Conservation (phyloP, 1,140 invertebrate species). For the Drosophila truncata region DNA sequence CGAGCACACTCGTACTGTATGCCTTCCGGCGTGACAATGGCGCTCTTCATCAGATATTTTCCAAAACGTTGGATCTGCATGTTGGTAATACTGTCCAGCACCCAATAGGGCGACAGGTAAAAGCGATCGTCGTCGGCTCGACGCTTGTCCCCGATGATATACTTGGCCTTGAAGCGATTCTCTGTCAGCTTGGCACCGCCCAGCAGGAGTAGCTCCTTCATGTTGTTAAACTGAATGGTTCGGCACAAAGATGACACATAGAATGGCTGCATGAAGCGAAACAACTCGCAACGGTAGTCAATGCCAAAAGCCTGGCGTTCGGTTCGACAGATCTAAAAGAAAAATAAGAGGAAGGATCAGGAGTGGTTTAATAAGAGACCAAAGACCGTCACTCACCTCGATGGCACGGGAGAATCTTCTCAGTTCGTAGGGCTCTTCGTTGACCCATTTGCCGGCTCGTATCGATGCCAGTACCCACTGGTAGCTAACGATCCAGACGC, state of each 20-base stretch:
- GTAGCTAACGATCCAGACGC: constrained; percentile 87
- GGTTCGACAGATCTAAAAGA: constrained; percentile 84
- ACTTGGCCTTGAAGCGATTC: constrained; percentile 82
- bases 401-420: constrained; percentile 86
- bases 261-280: constrained; percentile 85
- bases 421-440: constrained; percentile 86
- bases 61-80: constrained; percentile 74
- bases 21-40: constrained; percentile 56
- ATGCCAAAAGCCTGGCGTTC: constrained; percentile 86
- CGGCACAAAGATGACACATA: constrained; percentile 84
- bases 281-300: constrained; percentile 86
- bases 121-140: constrained; percentile 63
- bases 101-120: constrained; percentile 86
- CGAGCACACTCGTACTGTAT: constrained; percentile 54
- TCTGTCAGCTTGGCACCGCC: constrained; percentile 85
- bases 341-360: neutral
- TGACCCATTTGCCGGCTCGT: constrained; percentile 86
- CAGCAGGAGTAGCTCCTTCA: constrained; percentile 86
- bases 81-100: constrained; percentile 85
- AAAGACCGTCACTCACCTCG: constrained; percentile 78
- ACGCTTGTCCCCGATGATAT: constrained; percentile 85
- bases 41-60: constrained; percentile 74
- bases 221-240: constrained; percentile 78
- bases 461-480: constrained; percentile 86
- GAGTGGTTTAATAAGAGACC: constrained; percentile 2